These are phyloP conservation scores for Phrynosoma platyrhinos DNA, from an alignment of 2,113 vertebrate genomes.

Conservation along the genomic window DNA sequence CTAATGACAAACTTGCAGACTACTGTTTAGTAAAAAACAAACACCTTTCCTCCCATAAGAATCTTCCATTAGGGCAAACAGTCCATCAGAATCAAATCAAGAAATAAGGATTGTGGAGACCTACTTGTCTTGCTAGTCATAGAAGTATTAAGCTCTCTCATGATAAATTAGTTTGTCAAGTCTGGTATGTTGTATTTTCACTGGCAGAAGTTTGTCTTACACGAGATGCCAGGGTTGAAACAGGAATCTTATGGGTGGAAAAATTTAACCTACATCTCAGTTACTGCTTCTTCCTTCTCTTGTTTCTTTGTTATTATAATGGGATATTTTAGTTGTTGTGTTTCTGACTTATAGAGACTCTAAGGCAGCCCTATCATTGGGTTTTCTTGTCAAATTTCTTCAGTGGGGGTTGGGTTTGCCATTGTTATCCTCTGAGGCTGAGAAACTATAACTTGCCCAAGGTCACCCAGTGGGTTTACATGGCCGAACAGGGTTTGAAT, in stretches of 20 bases:
- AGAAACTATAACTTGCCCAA: no score
- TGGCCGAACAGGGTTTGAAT: no score
- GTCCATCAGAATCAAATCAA: neutral
- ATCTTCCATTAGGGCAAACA: neutral
- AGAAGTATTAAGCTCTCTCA: neutral
- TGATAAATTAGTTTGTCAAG: neutral
- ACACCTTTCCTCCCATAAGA: constrained; percentile 64
- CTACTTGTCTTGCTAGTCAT: neutral
- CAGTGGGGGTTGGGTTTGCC: no score
- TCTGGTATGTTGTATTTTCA: neutral
- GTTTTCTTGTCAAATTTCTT: no score
- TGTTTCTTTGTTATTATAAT: neutral
- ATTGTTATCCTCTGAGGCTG: no score
- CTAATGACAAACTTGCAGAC: constrained; percentile 67
- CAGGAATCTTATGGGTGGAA: neutral
- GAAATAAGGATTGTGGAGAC: neutral
- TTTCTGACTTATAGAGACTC: no score
- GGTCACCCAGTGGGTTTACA: no score
- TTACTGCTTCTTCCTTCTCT: neutral
- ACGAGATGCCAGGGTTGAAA: neutral
- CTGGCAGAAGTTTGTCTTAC: neutral
- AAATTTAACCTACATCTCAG: neutral
- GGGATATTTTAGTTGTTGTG: neutral
- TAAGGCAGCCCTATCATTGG: no score
- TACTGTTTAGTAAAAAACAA: constrained; percentile 63